A percentile compares a stretch with the other conserved stretches of the same genome.
Conservation (phyloP, 2,888 invertebrate genomes). For the Amorpha juglandis region DNA sequence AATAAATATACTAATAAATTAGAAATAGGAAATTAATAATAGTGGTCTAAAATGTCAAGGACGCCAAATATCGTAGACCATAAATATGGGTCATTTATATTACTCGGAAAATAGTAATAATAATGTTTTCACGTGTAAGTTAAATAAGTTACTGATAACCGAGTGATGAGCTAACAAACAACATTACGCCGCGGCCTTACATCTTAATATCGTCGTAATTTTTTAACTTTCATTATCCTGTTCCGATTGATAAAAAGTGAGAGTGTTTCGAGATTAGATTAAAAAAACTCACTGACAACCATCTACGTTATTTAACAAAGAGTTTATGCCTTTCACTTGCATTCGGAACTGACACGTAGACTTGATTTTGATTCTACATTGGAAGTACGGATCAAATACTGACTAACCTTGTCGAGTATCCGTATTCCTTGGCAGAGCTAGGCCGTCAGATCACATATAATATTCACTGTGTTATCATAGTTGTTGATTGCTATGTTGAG, state of each 20-base stretch:
- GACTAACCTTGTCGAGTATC: conserved; percentile 64
- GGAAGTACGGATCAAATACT: conserved; percentile 52
- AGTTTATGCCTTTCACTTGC: conserved; percentile 79
- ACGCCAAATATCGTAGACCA: conserved; percentile 12
- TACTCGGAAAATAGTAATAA: neutral
- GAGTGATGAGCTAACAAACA: conserved; percentile 10
- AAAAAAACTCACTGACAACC: conserved; percentile 58
- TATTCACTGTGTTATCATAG: conserved; percentile 68
- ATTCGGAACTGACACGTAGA: conserved; percentile 79
- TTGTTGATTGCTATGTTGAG: conserved; percentile 54
- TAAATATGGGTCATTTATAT: neutral
- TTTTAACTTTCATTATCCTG: conserved; percentile 17
- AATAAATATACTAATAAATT: conserved; percentile 25
- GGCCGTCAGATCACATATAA: conserved; percentile 54
- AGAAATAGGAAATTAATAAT: conserved; percentile 28
- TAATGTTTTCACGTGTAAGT: conserved; percentile 9
- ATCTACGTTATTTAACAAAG: conserved; percentile 74
- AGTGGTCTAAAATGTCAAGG: conserved; percentile 32
- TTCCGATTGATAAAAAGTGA: conserved; percentile 35
- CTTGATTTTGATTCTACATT: conserved; percentile 64
- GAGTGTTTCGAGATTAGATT: conserved; percentile 40
- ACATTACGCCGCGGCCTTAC: neutral
- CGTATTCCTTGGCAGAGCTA: conserved; percentile 44
- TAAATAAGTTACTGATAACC: conserved; percentile 17
- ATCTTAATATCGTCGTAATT: neutral